Percentiles rank a stretch among this genome's conserved stretches.
These are phyloP conservation scores for Crotophaga sulcirostris DNA, from an alignment of 2,113 vertebrate species.

Conservation along the genomic window DNA sequence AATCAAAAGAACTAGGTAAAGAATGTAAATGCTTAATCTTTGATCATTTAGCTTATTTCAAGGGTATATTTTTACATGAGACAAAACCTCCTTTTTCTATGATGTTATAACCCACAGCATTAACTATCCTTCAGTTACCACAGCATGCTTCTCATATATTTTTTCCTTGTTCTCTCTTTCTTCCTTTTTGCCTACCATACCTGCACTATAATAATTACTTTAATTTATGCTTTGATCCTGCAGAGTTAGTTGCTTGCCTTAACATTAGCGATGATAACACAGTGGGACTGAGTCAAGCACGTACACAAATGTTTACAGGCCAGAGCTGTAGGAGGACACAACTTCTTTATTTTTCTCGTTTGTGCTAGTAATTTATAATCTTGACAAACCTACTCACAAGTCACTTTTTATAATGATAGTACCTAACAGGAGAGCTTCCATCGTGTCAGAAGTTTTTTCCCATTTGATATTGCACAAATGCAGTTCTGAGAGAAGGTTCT, in stretches of 20 bases:
- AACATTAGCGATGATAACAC: neutral
- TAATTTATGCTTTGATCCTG: conserved; percentile 1
- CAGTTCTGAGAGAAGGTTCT: neutral
- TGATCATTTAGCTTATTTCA: conserved; percentile 1
- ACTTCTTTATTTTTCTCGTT: neutral
- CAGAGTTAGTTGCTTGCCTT: conserved; percentile 36
- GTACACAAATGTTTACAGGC: neutral
- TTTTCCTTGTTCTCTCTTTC: neutral
- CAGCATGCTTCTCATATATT: conserved; percentile 12
- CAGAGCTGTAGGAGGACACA: neutral
- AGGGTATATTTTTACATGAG: conserved; percentile 32
- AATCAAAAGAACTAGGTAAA: conserved; percentile 93
- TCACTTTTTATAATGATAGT: neutral
- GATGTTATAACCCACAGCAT: conserved; percentile 27
- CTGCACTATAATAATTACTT: neutral
- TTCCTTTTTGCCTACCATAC: conserved; percentile 36
- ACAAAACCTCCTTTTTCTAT: neutral
- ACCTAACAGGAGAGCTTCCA: neutral
- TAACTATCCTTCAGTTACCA: conserved; percentile 38
- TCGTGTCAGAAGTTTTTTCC: neutral
- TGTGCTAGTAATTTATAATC: neutral
- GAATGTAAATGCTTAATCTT: conserved; percentile 19
- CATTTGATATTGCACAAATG: neutral
- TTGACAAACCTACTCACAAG: neutral
- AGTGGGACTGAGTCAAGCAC: neutral